Conservation (phyloP, 2,888 invertebrate species). For the Lysandra bellargus region DNA sequence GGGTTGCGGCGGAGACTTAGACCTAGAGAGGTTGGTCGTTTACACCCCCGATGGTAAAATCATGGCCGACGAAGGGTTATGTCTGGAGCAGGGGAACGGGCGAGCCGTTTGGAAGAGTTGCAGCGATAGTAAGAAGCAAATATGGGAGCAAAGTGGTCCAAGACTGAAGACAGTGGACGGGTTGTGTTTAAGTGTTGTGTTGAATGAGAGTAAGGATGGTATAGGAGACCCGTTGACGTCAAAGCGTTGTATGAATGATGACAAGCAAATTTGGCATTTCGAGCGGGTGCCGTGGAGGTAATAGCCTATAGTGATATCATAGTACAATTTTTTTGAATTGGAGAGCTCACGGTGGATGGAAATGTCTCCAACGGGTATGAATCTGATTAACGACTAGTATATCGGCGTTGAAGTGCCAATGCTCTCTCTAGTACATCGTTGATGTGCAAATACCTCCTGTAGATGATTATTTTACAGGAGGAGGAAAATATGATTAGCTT, state of each 20-base stretch:
- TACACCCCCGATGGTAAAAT: constrained; percentile 85
- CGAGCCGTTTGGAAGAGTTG: constrained; percentile 87
- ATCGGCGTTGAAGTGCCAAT: too few relatives aligned
- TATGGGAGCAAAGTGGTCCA: constrained; percentile 82
- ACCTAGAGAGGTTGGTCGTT: constrained; percentile 85
- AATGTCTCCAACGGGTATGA: too few relatives aligned
- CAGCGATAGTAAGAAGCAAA: constrained; percentile 83
- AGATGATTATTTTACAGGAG: too few relatives aligned
- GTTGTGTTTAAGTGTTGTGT: constrained; percentile 59
- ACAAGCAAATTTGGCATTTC: constrained; percentile 85
- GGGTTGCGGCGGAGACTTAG: constrained; percentile 80
- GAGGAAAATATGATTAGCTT: too few relatives aligned
- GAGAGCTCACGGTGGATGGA: too few relatives aligned
- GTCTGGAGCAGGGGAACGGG: constrained; percentile 85
- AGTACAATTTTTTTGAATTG: constrained; percentile 26
- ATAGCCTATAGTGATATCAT: constrained; percentile 54
- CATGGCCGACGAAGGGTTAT: constrained; percentile 94
- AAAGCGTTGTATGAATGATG: constrained; percentile 78
- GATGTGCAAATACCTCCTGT: too few relatives aligned
- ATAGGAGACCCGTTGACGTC: constrained; percentile 75
- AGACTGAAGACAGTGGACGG: constrained; percentile 61
- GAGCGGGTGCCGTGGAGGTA: constrained; percentile 85
- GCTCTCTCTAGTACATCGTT: too few relatives aligned
- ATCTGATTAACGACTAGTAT: too few relatives aligned
- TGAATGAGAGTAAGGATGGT: constrained; percentile 52